Base-by-base conservation (phyloP, 2,888 invertebrate species). In the Calephelis perditalis region DNA sequence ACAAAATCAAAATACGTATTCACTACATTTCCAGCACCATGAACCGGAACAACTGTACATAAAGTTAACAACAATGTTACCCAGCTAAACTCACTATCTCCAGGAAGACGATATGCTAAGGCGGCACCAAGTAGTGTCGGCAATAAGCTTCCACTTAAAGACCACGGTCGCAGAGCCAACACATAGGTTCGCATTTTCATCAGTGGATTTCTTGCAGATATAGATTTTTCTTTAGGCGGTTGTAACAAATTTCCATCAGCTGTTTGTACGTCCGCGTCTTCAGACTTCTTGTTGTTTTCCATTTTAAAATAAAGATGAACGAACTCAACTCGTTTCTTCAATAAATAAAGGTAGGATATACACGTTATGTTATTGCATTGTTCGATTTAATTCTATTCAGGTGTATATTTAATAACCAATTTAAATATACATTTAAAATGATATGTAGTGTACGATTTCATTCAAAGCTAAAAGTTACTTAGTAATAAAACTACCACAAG, bases 1-100 rank as follows among this genome's bases (percentile, higher is more conserved):
- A 96, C 94, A 78, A 96, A 99, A 84, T 99, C 98, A 80, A 96
- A 98, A 81, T 98, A 98, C 0, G 98, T 98, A 82, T 98, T 98
- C 36, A 99, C 98, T 49, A 98, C 95, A 85, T 99, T 99, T 59
- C 98, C 98, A 64, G 98, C 98, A 64, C 98, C 97, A 79, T 99
- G 98, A 4, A 98, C 98, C 1, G 96, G 96, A 63, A 98, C 92
- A 35, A 97, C 95, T 4, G 97, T 98, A 71, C 96, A 93, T 58
- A 96, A 91, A 3, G 98, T 97, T 11, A 97, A 91, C 55, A 98
- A 74, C 68, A 98, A 92, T 0, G 95, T 94, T 64, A 95, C 85
- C 89, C 95, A 93, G 77, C 95, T 96, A 82, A 98, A 97, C 65
- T 94, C 94, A 44, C 92, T 89, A 37, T 94, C 91, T 69, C 94